Base-by-base conservation (phyloP, 2,797 vertebrate species). In the Spheniscus humboldti region DNA sequence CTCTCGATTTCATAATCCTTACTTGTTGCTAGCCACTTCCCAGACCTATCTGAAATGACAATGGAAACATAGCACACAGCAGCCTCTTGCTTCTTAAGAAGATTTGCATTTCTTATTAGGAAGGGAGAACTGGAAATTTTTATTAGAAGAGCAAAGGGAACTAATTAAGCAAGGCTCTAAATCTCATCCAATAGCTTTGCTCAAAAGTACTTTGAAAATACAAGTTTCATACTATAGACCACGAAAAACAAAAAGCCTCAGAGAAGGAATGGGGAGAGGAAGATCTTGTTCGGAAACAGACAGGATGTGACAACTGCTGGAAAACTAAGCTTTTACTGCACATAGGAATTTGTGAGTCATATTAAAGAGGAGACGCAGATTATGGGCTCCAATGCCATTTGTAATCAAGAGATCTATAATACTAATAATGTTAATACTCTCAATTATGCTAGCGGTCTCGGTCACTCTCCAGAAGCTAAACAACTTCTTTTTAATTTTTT, bases 341-440 rank as follows among this genome's bases (percentile, higher is more conserved):
- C 52, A 60, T 37, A 47, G 86, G 81, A 96, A 94, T 87, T 67
- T 82, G 63, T 85, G 94, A 96, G 81, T 93, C 95, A 92, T 45
- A 2, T 33, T 37, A 25, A 53, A 78, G 62, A 86, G 55, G 15
- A 84, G 63, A 78, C 1, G 2, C 53, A 68, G 66, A 52, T 59
- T 28, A 3, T 4, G 14, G 52, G 71, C 80, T 91, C 71, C 85
- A 59, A 20, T 45, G 59, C 55, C 55, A 55, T 66, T 89, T 17
- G 16, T 33, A 47, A 93, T 81, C 59, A 92, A 55, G 31, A 72
- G 27, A 88, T 77, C 55, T 88, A 15, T 66, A 53, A 72, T 13
- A 50, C 30, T 33, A 56, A 86, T n/a, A 50, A 48, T 14, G 16
- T 37, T 84, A 60, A 66, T 43, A 41, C 28, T 83, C 63, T 35